Percentiles rank a stretch among this genome's conserved stretches.
Evolutionary conservation across 2,797 vertebrate species (phyloP).

Genomic region (Bovichtus variegatus): DNA sequence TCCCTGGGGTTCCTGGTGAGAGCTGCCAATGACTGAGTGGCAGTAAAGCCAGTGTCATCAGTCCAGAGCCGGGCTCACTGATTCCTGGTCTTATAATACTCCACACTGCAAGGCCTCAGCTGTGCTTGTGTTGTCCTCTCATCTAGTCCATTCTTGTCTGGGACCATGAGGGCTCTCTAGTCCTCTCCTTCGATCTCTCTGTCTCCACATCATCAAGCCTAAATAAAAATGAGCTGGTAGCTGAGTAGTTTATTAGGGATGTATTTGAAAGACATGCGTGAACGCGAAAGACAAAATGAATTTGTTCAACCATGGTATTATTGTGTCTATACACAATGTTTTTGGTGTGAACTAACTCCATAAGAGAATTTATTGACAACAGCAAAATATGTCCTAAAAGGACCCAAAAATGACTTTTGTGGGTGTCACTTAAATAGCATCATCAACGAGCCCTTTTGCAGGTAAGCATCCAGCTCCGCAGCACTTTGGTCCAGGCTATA

Average conservation of each 20-base stretch:
- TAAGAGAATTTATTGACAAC: constrained; percentile 21
- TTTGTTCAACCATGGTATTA: neutral
- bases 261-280: constrained; percentile 13
- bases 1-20: constrained; percentile 67
- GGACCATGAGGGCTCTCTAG: constrained; percentile 68
- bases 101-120: constrained; percentile 70
- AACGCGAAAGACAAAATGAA: neutral
- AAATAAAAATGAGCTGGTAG: constrained; percentile 42
- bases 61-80: constrained; percentile 62
- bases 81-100: constrained; percentile 70
- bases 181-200: constrained; percentile 35
- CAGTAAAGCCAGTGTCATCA: constrained; percentile 75
- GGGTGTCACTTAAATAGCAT: constrained; percentile 37
- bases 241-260: constrained; percentile 27
- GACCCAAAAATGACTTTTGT: constrained; percentile 28
- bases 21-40: constrained; percentile 58
- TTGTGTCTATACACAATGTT: neutral
- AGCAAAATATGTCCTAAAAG: constrained; percentile 17
- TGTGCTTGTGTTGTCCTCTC: constrained; percentile 72
- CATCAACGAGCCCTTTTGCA: constrained; percentile 35
- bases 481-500: constrained; percentile 48
- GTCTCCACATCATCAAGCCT: constrained; percentile 25
- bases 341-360: neutral
- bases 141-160: constrained; percentile 80
- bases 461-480: constrained; percentile 37